Conservation (phyloP, 2,888 invertebrate genomes). For the Merodon equestris region DNA sequence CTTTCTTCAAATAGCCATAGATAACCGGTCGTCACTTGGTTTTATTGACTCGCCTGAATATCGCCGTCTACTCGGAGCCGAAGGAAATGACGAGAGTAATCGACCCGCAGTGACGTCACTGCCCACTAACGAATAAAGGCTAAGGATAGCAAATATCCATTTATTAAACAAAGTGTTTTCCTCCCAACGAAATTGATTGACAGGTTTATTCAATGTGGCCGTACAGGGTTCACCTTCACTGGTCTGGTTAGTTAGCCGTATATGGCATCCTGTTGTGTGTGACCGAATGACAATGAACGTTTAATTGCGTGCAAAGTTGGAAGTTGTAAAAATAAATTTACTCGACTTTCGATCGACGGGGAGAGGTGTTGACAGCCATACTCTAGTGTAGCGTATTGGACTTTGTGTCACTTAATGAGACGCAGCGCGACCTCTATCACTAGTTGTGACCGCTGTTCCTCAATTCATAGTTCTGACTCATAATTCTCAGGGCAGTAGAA, state of each 20-base stretch:
- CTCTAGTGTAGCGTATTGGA: too few species aligned
- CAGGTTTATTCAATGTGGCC: slow-evolving; percentile 53
- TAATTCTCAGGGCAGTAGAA: too few species aligned
- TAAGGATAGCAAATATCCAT: slow-evolving; percentile 2
- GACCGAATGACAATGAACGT: slow-evolving; percentile 66
- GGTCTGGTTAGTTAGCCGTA: slow-evolving; percentile 50
- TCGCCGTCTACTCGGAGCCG: slow-evolving; percentile 2
- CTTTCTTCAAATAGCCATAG: slow-evolving; percentile 7
- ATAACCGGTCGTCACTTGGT: slow-evolving; percentile 12
- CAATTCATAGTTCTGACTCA: too few species aligned
- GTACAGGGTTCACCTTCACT: slow-evolving; percentile 61
- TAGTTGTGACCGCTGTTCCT: too few species aligned
- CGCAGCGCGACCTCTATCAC: too few species aligned
- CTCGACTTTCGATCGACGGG: slow-evolving; percentile 2
- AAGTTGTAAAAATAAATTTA: slow-evolving; percentile 30
- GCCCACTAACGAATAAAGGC: slow-evolving; percentile 43
- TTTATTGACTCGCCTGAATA: slow-evolving; percentile 27
- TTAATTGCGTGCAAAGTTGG: slow-evolving; percentile 55
- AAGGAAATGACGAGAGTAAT: slow-evolving; percentile 38
- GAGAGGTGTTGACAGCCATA: too few species aligned
- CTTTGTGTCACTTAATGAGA: too few species aligned
- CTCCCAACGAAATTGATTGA: slow-evolving; percentile 43
- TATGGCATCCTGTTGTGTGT: slow-evolving; percentile 60
- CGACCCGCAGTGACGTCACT: slow-evolving; percentile 41
- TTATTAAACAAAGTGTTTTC: neutral